A percentile compares a stretch with the other conserved stretches of the same genome.
These are phyloP conservation scores for Spilogale gracilis DNA, from an alignment of 2,113 vertebrate genomes.

Conservation along the genomic window DNA sequence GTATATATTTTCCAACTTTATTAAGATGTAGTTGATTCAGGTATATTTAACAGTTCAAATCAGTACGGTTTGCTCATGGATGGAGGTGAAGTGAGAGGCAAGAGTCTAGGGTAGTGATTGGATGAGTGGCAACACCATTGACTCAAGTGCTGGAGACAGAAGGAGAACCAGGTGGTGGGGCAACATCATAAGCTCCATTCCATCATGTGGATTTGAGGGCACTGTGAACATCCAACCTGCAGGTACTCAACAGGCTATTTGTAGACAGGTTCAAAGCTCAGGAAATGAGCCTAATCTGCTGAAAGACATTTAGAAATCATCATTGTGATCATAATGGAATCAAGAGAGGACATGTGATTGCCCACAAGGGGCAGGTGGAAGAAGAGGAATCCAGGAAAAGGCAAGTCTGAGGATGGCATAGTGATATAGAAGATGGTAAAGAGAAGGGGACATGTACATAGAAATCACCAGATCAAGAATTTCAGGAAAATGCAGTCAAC, in stretches of 20 bases:
- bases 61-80: not conserved
- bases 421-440: not conserved
- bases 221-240: fast-evolving
- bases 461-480: not conserved
- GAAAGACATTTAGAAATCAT: not conserved
- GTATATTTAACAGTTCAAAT: not conserved
- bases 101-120: not conserved
- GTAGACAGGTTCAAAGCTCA: not conserved
- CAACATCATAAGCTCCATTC: not conserved
- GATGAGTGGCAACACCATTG: not conserved
- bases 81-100: not conserved
- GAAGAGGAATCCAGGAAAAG: not conserved
- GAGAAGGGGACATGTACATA: not conserved
- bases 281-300: not conserved
- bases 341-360: not conserved
- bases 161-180: not conserved
- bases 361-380: not conserved
- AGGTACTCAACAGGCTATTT: not conserved
- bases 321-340: not conserved
- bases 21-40: not conserved
- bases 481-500: not conserved
- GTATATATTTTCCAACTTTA: not conserved
- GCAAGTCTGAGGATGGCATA: too few species aligned
- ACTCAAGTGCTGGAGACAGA: not conserved
- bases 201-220: not conserved